Evolutionary conservation across 2,113 vertebrate genomes (phyloP), one percentile per base, ranked within the genome.

Genomic region (Accipiter cooperii): DNA sequence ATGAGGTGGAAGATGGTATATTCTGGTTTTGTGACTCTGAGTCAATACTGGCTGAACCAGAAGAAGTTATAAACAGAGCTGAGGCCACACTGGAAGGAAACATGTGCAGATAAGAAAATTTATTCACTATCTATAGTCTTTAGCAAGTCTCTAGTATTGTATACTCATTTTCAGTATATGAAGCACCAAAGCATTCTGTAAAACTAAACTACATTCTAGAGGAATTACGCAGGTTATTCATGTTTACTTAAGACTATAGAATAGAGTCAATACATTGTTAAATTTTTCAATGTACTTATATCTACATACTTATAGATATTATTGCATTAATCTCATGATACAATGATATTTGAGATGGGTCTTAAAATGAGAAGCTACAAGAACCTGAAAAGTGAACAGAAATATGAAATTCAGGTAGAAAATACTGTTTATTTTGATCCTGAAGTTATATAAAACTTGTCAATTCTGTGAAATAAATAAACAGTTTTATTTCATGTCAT

Each of bases 391-490:
- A 89, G 9, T 22, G 24, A 75, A 71, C 40, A 75, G 55, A 89
- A 88, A 46, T n/a, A 44, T 28, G 28, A 93, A 89, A 88, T 95
- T 95, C 44, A 57, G 34, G 49, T 42, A 76, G 58, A 96, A 96
- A 85, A 63, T 63, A 77, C 47, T 90, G 63, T 40, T 87, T 78
- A 73, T 73, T 92, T 94, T 78, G n/a, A 87, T 58, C 36, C 40
- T 86, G 22, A 90, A 77, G 54, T 84, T 86, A 94, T 28, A 94
- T 70, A 70, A 83, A 87, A 69, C 13, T 60, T 93, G 87, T 80
- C 38, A 83, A 44, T 85, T 93, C 76, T 91, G 78, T 90, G 61
- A 93, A 96, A 89, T 64, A 85, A 97, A 95, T 9, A 96, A 87
- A 92, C 40, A 66, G 18, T 84, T 96, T 74, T 75, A 76, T 87